These are phyloP conservation scores for Ciconia boyciana DNA, from an alignment of 2,113 vertebrate species.

Conservation along the genomic window DNA sequence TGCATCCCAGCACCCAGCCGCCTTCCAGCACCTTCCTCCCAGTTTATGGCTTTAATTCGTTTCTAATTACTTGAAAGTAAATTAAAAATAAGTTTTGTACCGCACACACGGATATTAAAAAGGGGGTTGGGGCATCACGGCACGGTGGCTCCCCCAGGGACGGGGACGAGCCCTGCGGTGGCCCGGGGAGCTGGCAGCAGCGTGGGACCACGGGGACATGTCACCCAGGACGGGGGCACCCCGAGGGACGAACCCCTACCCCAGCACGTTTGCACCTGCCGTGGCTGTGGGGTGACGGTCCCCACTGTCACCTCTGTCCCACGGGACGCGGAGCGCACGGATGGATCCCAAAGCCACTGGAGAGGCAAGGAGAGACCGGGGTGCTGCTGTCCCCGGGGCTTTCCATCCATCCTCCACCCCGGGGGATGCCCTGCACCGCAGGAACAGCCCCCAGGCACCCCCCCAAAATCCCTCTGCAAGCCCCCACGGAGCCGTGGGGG, in stretches of 20 bases:
- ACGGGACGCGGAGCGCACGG: not conserved
- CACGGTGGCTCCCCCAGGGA: not conserved
- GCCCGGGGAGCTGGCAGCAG: not conserved
- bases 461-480: not conserved
- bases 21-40: not conserved
- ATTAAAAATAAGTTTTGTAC: not conserved
- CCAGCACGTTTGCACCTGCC: not conserved
- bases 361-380: not conserved
- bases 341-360: not conserved
- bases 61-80: not conserved
- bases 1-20: not conserved
- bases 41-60: too few species aligned
- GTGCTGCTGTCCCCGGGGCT: not conserved
- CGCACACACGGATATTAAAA: not conserved
- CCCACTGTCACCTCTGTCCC: not conserved
- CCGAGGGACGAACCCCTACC: not conserved
- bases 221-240: not conserved
- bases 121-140: not conserved
- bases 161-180: not conserved
- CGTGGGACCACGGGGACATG: not conserved
- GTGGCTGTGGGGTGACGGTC: not conserved
- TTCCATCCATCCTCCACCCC: not conserved
- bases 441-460: not conserved
- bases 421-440: rapidly evolving
- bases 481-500: not conserved